phyloP scores from a whole-genome alignment of 2,113 vertebrate genomes.

The Labrus mixtus region DNA sequence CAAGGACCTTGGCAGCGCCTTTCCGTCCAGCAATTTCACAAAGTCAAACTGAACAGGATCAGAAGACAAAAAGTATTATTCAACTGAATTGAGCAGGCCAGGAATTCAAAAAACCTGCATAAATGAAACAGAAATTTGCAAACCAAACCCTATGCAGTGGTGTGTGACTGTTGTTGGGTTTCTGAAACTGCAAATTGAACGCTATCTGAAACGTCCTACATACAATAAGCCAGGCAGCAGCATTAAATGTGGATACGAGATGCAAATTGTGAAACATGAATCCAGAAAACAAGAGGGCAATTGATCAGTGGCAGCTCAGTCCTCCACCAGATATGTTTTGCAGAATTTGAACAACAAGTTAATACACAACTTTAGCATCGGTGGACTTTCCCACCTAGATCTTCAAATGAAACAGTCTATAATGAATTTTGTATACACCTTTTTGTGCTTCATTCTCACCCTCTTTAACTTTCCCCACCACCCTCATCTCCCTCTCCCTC shows the following conservation, averaged over 20 bases:
- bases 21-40: conserved; percentile 96
- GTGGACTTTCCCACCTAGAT: conserved; percentile 55
- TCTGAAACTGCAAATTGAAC: conserved; percentile 26
- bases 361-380: conserved; percentile 30
- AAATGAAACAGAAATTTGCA: conserved; percentile 1
- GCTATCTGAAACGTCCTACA: conserved; percentile 31
- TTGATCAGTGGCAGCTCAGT: conserved; percentile 16
- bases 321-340: conserved; percentile 20
- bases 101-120: conserved; percentile 26
- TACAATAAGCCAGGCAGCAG: background rate
- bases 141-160: conserved; percentile 18
- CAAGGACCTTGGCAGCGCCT: conserved; percentile 90
- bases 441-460: conserved; percentile 40
- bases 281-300: background rate
- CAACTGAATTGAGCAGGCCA: background rate
- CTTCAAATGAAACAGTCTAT: conserved; percentile 57
- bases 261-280: conserved; percentile 16
- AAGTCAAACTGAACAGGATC: conserved; percentile 91
- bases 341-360: too few species aligned
- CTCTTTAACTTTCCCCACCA: conserved; percentile 42
- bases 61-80: conserved; percentile 23
- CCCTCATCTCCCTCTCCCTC: conserved; percentile 29
- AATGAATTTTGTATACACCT: conserved; percentile 58
- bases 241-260: conserved; percentile 38
- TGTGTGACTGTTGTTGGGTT: conserved; percentile 34